Conservation (phyloP, 2,797 vertebrate genomes). For the Clarias pachynema region DNA sequence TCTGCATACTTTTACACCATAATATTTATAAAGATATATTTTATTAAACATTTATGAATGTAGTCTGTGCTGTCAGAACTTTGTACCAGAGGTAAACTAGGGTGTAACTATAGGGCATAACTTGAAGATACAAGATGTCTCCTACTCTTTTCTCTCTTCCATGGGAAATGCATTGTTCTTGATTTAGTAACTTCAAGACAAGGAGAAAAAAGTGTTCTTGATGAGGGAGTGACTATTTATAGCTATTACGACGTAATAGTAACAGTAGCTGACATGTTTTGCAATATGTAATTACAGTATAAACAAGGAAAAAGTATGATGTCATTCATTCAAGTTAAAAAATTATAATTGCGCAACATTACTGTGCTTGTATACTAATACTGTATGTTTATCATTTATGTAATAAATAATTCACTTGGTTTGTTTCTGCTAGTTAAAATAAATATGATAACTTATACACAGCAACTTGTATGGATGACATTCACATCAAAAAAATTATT, state of each 20-base stretch:
- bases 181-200: background rate
- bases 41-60: background rate
- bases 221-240: background rate
- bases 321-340: background rate
- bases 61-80: background rate
- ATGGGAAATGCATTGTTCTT: background rate
- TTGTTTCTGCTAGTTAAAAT: background rate
- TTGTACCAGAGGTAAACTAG: background rate
- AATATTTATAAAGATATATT: background rate
- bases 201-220: background rate
- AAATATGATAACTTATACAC: background rate
- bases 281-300: background rate
- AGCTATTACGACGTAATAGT: background rate
- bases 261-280: background rate
- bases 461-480: background rate
- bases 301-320: background rate
- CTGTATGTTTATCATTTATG: background rate
- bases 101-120: background rate
- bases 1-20: background rate
- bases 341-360: background rate
- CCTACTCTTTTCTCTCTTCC: background rate
- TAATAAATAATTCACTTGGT: background rate
- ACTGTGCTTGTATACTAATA: background rate
- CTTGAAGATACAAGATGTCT: background rate
- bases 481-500: background rate